These are phyloP conservation scores for Philypnodon macrostomus DNA, from an alignment of 2,797 vertebrate genomes.

Conservation along the genomic window DNA sequence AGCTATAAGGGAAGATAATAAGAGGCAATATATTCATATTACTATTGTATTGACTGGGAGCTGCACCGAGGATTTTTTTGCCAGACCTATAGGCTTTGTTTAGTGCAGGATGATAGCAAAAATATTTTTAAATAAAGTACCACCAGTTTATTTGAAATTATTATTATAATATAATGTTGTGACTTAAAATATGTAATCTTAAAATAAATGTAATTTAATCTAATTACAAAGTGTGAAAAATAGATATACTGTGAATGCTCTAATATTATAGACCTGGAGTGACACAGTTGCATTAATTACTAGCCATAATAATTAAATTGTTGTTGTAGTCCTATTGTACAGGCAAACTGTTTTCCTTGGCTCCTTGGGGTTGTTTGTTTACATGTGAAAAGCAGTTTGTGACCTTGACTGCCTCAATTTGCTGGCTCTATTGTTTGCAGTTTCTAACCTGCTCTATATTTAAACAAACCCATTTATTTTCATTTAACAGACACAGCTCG, in stretches of 20 bases:
- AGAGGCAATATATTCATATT: slow-evolving; percentile 12
- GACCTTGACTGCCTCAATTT: slow-evolving; percentile 32
- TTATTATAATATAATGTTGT: no score
- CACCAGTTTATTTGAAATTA: slow-evolving; percentile 15
- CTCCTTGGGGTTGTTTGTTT: slow-evolving; percentile 52
- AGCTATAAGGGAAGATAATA: slow-evolving; percentile 20
- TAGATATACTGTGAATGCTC: no score
- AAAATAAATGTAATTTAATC: no score
- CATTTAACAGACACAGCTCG: slow-evolving; percentile 33
- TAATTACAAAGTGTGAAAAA: no score
- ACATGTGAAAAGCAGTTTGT: slow-evolving; percentile 40
- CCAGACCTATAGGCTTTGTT: slow-evolving; percentile 7
- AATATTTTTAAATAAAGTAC: neutral
- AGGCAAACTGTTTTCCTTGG: slow-evolving; percentile 8
- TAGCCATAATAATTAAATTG: slow-evolving; percentile 49
- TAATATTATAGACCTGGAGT: no score
- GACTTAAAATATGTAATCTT: no score
- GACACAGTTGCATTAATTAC: slow-evolving; percentile 49
- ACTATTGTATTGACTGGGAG: no score
- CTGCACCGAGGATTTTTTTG: no score
- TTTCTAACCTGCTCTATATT: slow-evolving; percentile 22
- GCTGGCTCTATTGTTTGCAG: slow-evolving; percentile 36
- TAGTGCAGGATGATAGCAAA: slow-evolving; percentile 7
- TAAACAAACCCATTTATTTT: slow-evolving; percentile 32
- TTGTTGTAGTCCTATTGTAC: slow-evolving; percentile 18